Evolutionary conservation across 1,140 invertebrate species (phyloP).

Genomic region (Aphis gossypii): DNA sequence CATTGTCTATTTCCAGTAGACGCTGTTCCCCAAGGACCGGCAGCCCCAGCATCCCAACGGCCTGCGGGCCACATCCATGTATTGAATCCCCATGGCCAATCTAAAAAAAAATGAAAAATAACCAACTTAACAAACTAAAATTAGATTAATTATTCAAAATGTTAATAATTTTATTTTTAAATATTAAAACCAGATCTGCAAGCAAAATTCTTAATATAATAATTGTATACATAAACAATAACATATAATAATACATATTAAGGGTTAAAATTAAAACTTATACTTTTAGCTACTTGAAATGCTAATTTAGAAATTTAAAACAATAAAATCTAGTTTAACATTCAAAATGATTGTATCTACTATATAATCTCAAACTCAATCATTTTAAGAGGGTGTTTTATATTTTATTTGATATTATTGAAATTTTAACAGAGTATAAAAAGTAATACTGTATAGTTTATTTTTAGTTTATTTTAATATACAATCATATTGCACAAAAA

Average conservation of each 20-base stretch:
- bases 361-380: background rate
- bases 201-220: background rate
- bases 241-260: background rate
- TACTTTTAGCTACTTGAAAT: background rate
- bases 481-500: background rate
- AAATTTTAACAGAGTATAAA: background rate
- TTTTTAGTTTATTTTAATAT: background rate
- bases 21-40: conserved; percentile 41
- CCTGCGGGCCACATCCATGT: conserved; percentile 53
- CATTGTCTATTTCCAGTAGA: conserved; percentile 44
- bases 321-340: background rate
- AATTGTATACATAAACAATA: background rate
- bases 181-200: background rate
- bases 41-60: conserved; percentile 42
- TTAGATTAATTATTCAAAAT: background rate
- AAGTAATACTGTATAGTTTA: background rate
- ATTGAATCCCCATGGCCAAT: conserved; percentile 54
- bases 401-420: background rate
- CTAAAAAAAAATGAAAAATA: conserved; percentile 25
- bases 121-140: background rate
- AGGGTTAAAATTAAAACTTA: background rate
- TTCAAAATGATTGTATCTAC: conserved; percentile 12
- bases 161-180: background rate
- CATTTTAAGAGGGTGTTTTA: background rate
- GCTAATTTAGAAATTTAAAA: background rate